Base-by-base conservation (phyloP, 2,797 vertebrate genomes). In the Eulemur mongoz region DNA sequence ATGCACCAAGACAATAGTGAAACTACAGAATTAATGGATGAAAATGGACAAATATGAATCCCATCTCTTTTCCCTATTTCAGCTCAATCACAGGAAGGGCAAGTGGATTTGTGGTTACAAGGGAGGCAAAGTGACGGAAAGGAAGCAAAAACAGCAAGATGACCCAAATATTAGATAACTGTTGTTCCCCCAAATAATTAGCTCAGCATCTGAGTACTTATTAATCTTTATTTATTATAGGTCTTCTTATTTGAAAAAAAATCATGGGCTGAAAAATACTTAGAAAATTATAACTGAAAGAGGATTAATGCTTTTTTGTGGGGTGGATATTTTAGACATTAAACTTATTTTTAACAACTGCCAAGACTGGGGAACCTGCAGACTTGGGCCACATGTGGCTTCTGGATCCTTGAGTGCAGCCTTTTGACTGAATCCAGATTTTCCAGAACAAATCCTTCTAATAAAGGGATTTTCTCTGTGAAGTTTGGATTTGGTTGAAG, bases 301-400 rank as follows among this genome's bases (percentile, higher is more conserved):
- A 54, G 38, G 12, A 65, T 69, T 32, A 23, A 54, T n/a, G 22
- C 40, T 27, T 43, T 43, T 83, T 43, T 57, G 10, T 22, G 20
- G 6, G 4, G 14, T 12, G 4, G 1, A 23, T 85, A 80, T 48
- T 75, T 67, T 23, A 52, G 43, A 12, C 18, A 87, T 59, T 35
- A 80, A 80, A 72, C n/a, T 70, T 69, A 78, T 57, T 80, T 95
- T 93, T 85, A 88, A 91, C 76, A 93, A 94, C 13, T 84, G 75
- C 63, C 63, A 65, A 8, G 32, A 17, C 30, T 17, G 63, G 63
- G 30, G 32, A 7, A n/a, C 15, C 32, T 65, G 32, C 1, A 7
- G 63, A 7, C 32, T 65, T 7, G 14, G 63, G 63, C 63, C 63
- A 65, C 32, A n/a, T 0, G 30, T 17, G 32, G 63, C 14, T 15